Conservation (phyloP, 2,113 vertebrate species). For the Halcyon malimbica region DNA sequence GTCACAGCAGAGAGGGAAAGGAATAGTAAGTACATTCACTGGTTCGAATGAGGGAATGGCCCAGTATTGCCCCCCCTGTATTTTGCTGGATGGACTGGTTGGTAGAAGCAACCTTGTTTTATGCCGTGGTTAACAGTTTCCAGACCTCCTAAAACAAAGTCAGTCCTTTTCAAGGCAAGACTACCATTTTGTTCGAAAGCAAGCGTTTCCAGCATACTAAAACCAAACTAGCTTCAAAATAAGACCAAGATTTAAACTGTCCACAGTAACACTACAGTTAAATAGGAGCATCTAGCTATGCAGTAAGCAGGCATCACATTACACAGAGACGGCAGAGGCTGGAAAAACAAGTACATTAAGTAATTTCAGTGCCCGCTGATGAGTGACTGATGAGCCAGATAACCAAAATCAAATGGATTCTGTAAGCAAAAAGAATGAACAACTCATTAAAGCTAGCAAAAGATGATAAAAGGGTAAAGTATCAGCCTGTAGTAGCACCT, state of each 20-base stretch:
- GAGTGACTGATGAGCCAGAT: not conserved
- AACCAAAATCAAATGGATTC: constrained; percentile 40
- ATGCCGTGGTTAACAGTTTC: not conserved
- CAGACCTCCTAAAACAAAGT: not conserved
- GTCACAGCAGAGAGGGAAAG: not conserved
- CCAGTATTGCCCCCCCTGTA: not conserved
- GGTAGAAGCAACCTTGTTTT: not conserved
- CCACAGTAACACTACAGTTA: not conserved
- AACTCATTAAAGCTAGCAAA: not conserved
- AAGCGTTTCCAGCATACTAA: not conserved
- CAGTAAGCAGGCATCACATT: not conserved
- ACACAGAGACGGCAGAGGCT: not conserved
- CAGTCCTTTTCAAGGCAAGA: not conserved
- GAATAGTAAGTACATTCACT: not conserved
- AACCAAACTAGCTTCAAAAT: not conserved
- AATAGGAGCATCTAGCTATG: not conserved
- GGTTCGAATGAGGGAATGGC: not conserved
- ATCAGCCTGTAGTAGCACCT: not conserved
- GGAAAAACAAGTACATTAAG: not conserved
- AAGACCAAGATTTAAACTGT: not conserved
- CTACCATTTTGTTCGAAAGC: not conserved
- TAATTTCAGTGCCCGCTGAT: not conserved
- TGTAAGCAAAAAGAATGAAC: not conserved
- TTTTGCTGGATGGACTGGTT: not conserved
- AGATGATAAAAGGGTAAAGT: not conserved